Percentiles rank a stretch among this genome's conserved stretches.
Evolutionary conservation across 1,140 invertebrate genomes (phyloP).

Genomic region (Mizuhopecten yessoensis): DNA sequence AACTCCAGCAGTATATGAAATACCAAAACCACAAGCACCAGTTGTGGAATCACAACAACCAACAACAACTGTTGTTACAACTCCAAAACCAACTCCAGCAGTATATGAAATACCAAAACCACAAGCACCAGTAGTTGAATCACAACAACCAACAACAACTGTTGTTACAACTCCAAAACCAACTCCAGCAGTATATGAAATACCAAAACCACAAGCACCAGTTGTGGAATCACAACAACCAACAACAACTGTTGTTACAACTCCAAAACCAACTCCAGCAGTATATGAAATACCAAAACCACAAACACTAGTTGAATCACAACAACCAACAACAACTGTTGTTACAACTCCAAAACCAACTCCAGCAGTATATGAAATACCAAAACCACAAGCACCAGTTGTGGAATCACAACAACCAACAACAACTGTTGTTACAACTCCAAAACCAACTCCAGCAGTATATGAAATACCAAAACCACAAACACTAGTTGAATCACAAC

Average conservation of each 20-base stretch:
- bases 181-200: no score
- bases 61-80: constrained; percentile 8
- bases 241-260: neutral
- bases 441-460: neutral
- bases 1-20: constrained; percentile 27
- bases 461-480: neutral
- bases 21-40: neutral
- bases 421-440: neutral
- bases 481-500: neutral
- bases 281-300: neutral
- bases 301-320: neutral
- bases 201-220: neutral
- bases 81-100: neutral
- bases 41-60: neutral
- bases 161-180: no score
- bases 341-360: neutral
- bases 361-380: neutral
- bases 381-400: neutral
- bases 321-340: neutral
- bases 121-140: neutral
- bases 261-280: neutral
- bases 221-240: neutral
- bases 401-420: neutral
- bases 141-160: neutral
- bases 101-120: no score